phyloP scores from a whole-genome alignment of 2,797 vertebrate genomes.

The Antrozous pallidus region DNA sequence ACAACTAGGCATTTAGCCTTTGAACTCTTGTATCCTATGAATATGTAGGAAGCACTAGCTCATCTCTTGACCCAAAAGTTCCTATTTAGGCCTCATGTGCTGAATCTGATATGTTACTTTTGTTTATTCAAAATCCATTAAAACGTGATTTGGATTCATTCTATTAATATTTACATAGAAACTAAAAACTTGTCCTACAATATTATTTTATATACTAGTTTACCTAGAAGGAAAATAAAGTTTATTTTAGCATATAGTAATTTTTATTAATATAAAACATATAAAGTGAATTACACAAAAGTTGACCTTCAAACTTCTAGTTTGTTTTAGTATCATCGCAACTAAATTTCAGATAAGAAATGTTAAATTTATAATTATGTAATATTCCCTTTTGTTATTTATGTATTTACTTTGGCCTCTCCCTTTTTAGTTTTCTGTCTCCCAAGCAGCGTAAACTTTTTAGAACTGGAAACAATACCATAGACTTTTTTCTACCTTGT shows the following conservation, averaged over 20 bases:
- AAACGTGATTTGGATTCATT: slow-evolving; percentile 69
- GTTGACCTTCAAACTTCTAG: not conserved
- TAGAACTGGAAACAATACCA: slow-evolving; percentile 21
- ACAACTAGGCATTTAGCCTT: slow-evolving; percentile 55
- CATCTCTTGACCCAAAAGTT: slow-evolving; percentile 63
- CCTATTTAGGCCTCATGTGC: not conserved
- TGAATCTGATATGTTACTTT: slow-evolving; percentile 57
- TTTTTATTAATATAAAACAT: slow-evolving; percentile 31
- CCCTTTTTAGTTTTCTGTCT: slow-evolving; percentile 5
- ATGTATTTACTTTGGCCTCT: not conserved
- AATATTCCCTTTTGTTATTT: not conserved
- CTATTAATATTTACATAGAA: slow-evolving; percentile 70
- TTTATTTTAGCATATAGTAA: slow-evolving; percentile 47
- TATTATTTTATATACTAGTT: slow-evolving; percentile 49
- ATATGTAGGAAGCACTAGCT: slow-evolving; percentile 45
- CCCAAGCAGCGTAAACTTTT: not conserved
- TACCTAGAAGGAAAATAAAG: slow-evolving; percentile 51
- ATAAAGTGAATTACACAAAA: slow-evolving; percentile 34
- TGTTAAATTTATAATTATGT: not conserved
- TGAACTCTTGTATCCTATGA: slow-evolving; percentile 71
- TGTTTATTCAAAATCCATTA: slow-evolving; percentile 67
- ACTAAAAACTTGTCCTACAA: slow-evolving; percentile 53
- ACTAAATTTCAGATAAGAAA: not conserved
- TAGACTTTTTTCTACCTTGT: not conserved
- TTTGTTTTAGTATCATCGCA: slow-evolving; percentile 15